Evolutionary conservation across 2,888 invertebrate genomes (phyloP).

Genomic region (Lottia scabra): DNA sequence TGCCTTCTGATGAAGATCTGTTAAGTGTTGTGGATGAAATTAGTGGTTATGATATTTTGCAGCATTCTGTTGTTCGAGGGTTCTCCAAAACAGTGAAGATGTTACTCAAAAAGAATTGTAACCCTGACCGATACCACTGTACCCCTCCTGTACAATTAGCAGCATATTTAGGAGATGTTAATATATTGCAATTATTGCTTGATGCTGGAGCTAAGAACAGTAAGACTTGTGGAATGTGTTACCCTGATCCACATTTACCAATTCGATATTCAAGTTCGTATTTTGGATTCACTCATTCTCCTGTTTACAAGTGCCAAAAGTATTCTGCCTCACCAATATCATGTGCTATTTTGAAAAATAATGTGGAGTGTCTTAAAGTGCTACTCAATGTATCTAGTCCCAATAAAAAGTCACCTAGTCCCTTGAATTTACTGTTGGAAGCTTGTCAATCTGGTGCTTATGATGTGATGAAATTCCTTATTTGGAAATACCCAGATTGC

Average conservation of each 20-base stretch:
- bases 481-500: constrained; percentile 51
- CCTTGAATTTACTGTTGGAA: constrained; percentile 63
- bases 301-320: constrained; percentile 62
- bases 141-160: constrained; percentile 82
- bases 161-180: constrained; percentile 78
- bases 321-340: constrained; percentile 54
- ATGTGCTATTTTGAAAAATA: constrained; percentile 63
- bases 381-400: constrained; percentile 66
- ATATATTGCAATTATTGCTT: constrained; percentile 78
- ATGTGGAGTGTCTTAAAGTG: constrained; percentile 55
- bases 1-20: constrained; percentile 51
- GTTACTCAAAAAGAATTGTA: constrained; percentile 72
- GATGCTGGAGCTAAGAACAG: constrained; percentile 80
- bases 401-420: constrained; percentile 57
- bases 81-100: constrained; percentile 75
- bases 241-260: constrained; percentile 77
- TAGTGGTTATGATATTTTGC: constrained; percentile 79
- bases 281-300: constrained; percentile 58
- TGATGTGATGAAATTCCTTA: constrained; percentile 58
- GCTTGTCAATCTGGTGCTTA: constrained; percentile 75
- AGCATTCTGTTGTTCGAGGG: constrained; percentile 80
- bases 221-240: constrained; percentile 79
- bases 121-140: constrained; percentile 80
- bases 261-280: constrained; percentile 37
- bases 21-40: constrained; percentile 71